A percentile compares a stretch with the other conserved stretches of the same genome.
Conservation (phyloP, 1,140 invertebrate species). For the Hormaphis cornu region DNA sequence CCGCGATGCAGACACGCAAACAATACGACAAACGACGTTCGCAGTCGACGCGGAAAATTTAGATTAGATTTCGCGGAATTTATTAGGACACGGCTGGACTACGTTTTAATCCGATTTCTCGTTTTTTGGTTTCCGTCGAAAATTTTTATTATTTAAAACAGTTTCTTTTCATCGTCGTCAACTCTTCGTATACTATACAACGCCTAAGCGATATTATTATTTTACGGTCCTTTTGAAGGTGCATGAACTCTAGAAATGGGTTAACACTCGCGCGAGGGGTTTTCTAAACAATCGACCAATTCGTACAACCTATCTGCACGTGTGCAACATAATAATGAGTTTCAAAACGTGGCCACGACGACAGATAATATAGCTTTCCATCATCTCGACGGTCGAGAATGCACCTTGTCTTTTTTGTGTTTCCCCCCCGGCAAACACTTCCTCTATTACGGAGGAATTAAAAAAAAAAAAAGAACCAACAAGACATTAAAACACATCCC, state of each 20-base stretch:
- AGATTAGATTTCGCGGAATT: too few species aligned
- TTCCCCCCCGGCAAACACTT: constrained; percentile 1
- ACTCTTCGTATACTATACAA: too few species aligned
- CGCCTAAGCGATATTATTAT: too few species aligned
- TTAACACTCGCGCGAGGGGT: background rate
- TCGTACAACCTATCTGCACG: background rate
- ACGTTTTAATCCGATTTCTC: too few species aligned
- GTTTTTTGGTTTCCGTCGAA: too few species aligned
- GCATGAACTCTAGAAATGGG: background rate
- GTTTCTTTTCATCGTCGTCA: too few species aligned
- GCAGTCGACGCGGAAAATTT: too few species aligned
- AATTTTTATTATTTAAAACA: too few species aligned
- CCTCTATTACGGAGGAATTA: constrained; percentile 13
- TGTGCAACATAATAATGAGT: constrained; percentile 15
- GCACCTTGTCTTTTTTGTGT: constrained; percentile 23
- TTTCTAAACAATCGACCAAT: constrained; percentile 10
- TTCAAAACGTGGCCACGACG: background rate
- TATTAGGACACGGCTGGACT: too few species aligned
- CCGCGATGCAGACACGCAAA: too few species aligned
- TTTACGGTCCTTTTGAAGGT: constrained; percentile 3
- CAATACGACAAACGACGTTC: too few species aligned
- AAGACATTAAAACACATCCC: constrained; percentile 32
- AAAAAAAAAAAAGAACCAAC: constrained; percentile 28
- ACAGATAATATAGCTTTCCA: constrained; percentile 30
- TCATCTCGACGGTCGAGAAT: constrained; percentile 24